Conservation (phyloP, 2,113 vertebrate species). For the Procapra przewalskii region DNA sequence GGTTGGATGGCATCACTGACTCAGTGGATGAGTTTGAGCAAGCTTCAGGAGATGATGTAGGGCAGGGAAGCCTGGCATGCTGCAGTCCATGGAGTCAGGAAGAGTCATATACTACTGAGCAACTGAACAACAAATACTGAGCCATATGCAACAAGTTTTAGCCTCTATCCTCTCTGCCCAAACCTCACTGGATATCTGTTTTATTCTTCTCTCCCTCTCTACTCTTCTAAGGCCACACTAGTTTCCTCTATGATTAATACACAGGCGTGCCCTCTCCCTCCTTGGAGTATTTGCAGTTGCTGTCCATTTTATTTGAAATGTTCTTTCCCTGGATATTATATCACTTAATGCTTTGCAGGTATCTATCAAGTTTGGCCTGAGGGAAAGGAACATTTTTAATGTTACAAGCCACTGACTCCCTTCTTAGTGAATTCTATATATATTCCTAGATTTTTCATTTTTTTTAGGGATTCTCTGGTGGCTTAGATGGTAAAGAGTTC, state of each 20-base stretch:
- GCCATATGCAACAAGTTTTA: background rate
- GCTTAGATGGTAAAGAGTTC: background rate
- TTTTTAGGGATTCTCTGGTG: background rate
- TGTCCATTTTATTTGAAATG: background rate
- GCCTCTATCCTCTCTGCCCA: background rate
- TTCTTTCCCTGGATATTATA: background rate
- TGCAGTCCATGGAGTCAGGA: rapidly evolving
- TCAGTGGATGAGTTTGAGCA: background rate
- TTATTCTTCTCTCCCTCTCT: background rate
- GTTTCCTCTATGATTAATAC: background rate
- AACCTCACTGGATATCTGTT: background rate
- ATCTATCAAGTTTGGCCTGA: background rate
- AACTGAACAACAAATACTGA: background rate
- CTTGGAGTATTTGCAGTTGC: background rate
- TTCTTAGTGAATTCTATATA: background rate
- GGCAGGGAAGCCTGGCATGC: background rate
- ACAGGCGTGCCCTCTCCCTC: background rate
- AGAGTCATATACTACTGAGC: background rate
- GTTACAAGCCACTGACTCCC: background rate
- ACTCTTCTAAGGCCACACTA: background rate
- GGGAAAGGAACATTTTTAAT: background rate
- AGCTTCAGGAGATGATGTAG: background rate
- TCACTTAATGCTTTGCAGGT: background rate
- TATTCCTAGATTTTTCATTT: background rate
- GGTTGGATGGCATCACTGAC: background rate